Evolutionary conservation across 2,113 vertebrate genomes (phyloP).

Genomic region (Riparia riparia): DNA sequence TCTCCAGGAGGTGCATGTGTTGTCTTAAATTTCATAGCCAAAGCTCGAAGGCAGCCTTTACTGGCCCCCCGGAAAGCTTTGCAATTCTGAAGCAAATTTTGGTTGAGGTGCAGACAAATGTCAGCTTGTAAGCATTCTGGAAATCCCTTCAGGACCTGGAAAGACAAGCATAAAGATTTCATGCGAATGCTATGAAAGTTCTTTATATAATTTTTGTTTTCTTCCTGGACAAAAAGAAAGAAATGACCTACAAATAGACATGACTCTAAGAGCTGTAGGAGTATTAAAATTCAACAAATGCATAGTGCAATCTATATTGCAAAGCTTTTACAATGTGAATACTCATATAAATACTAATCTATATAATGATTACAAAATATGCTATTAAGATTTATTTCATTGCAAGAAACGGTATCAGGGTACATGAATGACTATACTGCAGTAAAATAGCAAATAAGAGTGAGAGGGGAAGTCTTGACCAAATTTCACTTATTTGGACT

Average conservation of each 20-base stretch:
- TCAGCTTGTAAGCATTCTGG: slow-evolving; percentile 99
- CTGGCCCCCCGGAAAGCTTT: slow-evolving; percentile 95
- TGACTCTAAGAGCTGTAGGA: background rate
- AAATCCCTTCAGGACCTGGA: slow-evolving; percentile 97
- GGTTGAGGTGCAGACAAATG: slow-evolving; percentile 97
- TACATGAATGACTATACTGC: background rate
- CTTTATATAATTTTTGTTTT: slow-evolving; percentile 6
- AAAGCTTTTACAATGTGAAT: slow-evolving; percentile 14
- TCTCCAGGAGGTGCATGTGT: slow-evolving; percentile 97
- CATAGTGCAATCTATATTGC: slow-evolving; percentile 8
- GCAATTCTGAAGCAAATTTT: slow-evolving; percentile 90
- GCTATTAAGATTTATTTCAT: background rate
- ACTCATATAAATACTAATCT: background rate
- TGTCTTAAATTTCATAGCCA: slow-evolving; percentile 97
- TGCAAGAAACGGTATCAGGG: background rate
- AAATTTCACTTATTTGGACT: slow-evolving; percentile 16
- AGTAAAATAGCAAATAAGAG: slow-evolving; percentile 2
- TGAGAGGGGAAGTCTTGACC: background rate
- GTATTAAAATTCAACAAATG: background rate
- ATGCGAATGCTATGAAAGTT: slow-evolving; percentile 19
- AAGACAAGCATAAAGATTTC: slow-evolving; percentile 63
- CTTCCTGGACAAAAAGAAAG: slow-evolving; percentile 9
- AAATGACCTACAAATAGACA: background rate
- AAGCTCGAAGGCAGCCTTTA: slow-evolving; percentile 95
- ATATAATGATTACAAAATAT: background rate